These are phyloP conservation scores for Chrysomallon squamiferum DNA, from an alignment of 1,140 invertebrate genomes.

Conservation along the genomic window DNA sequence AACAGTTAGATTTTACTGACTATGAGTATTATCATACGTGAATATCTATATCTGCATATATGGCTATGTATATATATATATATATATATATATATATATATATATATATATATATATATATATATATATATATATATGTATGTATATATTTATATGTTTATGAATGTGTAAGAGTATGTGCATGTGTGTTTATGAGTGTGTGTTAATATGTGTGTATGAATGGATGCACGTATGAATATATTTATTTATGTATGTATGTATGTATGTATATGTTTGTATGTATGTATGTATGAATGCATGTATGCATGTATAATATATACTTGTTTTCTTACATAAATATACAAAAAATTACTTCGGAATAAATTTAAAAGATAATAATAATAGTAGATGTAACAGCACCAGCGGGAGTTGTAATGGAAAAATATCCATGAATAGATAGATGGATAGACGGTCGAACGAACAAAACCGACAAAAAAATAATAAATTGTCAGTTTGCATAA, in stretches of 20 bases:
- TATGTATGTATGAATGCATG: slow-evolving; percentile 1
- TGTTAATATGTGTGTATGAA: neutral
- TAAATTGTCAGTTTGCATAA: no score
- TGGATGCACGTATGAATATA: slow-evolving; percentile 5
- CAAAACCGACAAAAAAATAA: no score
- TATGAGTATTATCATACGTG: no score
- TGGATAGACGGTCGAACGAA: no score
- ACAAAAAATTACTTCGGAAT: no score
- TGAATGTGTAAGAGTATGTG: neutral
- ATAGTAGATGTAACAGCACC: no score
- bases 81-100: slow-evolving; percentile 12
- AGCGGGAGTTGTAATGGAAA: no score
- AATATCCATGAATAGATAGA: no score
- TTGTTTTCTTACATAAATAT: no score
- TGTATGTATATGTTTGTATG: neutral
- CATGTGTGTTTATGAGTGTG: neutral
- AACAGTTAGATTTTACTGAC: no score
- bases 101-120: slow-evolving; percentile 16
- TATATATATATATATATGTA: slow-evolving; percentile 13
- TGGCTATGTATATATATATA: slow-evolving; percentile 9
- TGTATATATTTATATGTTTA: neutral
- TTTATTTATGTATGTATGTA: neutral
- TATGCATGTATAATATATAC: neutral
- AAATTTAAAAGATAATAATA: no score
- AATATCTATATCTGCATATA: slow-evolving; percentile 3